These are phyloP conservation scores for Sander lucioperca DNA, from an alignment of 2,113 vertebrate species.

Conservation along the genomic window DNA sequence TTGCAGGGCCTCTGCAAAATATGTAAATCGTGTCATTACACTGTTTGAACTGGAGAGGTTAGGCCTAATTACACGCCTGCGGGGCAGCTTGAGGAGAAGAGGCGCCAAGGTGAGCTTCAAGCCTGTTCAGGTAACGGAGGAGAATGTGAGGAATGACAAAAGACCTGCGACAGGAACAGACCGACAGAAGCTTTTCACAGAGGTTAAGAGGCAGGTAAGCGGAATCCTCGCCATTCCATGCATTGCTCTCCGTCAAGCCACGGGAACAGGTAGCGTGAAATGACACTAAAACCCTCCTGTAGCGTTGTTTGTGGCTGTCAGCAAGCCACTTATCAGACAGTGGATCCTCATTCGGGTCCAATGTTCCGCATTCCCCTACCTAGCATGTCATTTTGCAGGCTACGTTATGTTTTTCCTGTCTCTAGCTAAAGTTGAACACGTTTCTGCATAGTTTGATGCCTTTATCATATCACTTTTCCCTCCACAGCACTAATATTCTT, in stretches of 20 bases:
- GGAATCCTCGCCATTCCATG: slow-evolving; percentile 23
- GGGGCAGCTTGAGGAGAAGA: slow-evolving; percentile 47
- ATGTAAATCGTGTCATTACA: slow-evolving; percentile 74
- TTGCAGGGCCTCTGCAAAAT: slow-evolving; percentile 15
- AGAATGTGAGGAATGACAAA: slow-evolving; percentile 79
- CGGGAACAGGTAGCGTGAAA: slow-evolving; percentile 29
- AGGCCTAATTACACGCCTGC: slow-evolving; percentile 73
- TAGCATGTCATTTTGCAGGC: not conserved
- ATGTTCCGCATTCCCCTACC: slow-evolving; percentile 1
- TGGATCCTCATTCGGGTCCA: not conserved
- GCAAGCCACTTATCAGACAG: slow-evolving; percentile 23
- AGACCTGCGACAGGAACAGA: slow-evolving; percentile 11
- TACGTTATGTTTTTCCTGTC: not conserved
- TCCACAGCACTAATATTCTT: slow-evolving; percentile 31
- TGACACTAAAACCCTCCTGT: slow-evolving; percentile 1
- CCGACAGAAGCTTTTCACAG: slow-evolving; percentile 9
- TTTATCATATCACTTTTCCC: slow-evolving; percentile 19
- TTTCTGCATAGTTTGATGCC: slow-evolving; percentile 10
- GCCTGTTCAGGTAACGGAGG: slow-evolving; percentile 55
- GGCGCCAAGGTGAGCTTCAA: slow-evolving; percentile 56
- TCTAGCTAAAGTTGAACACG: not conserved
- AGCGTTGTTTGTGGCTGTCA: slow-evolving; percentile 27
- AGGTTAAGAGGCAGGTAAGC: slow-evolving; percentile 38
- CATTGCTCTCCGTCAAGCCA: slow-evolving; percentile 26
- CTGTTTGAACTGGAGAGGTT: slow-evolving; percentile 67